Evolutionary conservation across 2,113 vertebrate genomes (phyloP), one percentile per base, ranked within the genome.

Genomic region (Condylura cristata): DNA sequence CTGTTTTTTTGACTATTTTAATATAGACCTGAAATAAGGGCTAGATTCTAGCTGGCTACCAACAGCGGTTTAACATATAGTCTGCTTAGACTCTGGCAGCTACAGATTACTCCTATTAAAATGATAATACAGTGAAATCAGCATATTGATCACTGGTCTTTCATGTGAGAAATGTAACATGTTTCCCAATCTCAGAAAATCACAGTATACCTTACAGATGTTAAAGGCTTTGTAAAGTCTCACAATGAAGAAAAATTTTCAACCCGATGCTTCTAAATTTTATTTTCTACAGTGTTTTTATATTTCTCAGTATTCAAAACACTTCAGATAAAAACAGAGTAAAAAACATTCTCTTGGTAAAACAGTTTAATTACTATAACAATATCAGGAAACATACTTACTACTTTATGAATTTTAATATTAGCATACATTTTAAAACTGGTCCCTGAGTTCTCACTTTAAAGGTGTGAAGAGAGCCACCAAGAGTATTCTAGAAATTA

Each of bases 31-130:
- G 37, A 85, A 89, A 3, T 44, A 74, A 60, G 32, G 75, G n/a
- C 46, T 76, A 46, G 41, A 80, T 10, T 75, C 44, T 75, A 87
- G 58, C 48, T 89, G 65, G 22, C 53, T 90, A 84, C 30, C 51
- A 86, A 82, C 17, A 97, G 65, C 30, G 78, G 56, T 86, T 86
- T 93, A 60, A 80, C 92, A 75, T 68, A 32, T 22, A 41, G 20
- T 24, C 20, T 39, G 32, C 39, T 80, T 46, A 92, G 28, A 13
- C 46, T 90, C 60, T 63, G 37, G 82, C 41, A 41, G 44, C 17
- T 85, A 44, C 46, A 89, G 26, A 94, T 71, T 66, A 58, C n/a
- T 39, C 81, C 71, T 79, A 53, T 61, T 88, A 71, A 84, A 95
- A 76, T 61, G 6, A 90, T 4, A 89, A 60, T 17, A 9, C 0